phyloP scores from a whole-genome alignment of 2,888 invertebrate genomes.

The Holacanthella duospinosa region DNA sequence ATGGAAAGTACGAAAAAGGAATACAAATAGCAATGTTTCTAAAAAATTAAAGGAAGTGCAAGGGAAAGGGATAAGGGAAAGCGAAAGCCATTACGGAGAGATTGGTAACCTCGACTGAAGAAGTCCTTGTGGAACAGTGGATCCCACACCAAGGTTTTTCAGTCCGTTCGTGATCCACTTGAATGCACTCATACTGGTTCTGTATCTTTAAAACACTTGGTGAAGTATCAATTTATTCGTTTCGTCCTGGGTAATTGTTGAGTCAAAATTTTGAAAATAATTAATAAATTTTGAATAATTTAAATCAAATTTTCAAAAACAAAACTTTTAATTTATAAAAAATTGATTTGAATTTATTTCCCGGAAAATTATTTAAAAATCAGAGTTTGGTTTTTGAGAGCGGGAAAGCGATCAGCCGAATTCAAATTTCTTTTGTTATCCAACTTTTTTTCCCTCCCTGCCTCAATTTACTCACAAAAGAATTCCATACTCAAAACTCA shows the following conservation, averaged over 20 bases:
- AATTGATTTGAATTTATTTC: neutral
- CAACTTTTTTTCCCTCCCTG: too few relatives aligned
- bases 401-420: too few relatives aligned
- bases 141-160: conserved; percentile 26
- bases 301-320: neutral
- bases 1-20: too few relatives aligned
- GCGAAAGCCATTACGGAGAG: neutral
- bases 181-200: conserved; percentile 20
- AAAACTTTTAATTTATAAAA: neutral
- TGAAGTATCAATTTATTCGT: neutral
- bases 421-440: too few relatives aligned
- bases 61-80: conserved; percentile 5
- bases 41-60: neutral
- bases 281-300: too few relatives aligned
- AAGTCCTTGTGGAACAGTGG: neutral
- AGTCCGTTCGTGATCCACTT: conserved; percentile 28
- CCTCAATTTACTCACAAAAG: too few relatives aligned
- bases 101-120: conserved; percentile 32
- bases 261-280: too few relatives aligned
- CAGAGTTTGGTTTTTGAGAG: neutral
- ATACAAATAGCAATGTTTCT: too few relatives aligned
- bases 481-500: too few relatives aligned
- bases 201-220: neutral
- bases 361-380: neutral
- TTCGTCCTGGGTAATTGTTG: too few relatives aligned